Evolutionary conservation across 1,140 invertebrate species (phyloP).

Genomic region (Lineus longissimus): DNA sequence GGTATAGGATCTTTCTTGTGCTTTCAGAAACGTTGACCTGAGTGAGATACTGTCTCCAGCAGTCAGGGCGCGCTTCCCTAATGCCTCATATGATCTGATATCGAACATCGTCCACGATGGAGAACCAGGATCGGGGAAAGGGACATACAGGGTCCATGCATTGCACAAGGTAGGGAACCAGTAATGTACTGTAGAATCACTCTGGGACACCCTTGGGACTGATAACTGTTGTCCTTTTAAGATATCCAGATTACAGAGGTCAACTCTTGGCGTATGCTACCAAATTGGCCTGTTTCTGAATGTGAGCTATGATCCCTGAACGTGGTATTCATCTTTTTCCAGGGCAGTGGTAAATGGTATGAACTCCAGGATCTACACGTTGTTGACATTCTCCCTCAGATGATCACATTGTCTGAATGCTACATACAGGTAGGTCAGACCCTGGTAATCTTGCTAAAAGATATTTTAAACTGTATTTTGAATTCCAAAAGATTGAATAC

Average conservation of each 20-base stretch:
- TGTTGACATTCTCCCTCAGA: conserved; percentile 95
- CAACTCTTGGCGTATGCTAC: too few species aligned
- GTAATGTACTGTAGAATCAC: conserved; percentile 6
- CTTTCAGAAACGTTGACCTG: conserved; percentile 74
- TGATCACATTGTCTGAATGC: conserved; percentile 98
- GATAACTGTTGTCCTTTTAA: neutral
- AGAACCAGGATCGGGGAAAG: conserved; percentile 78
- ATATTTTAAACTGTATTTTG: too few species aligned
- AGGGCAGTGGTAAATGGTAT: conserved; percentile 75
- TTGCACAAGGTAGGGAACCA: conserved; percentile 78
- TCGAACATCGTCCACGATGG: conserved; percentile 99
- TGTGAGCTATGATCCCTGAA: too few species aligned
- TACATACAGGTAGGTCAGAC: conserved; percentile 77
- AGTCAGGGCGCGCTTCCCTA: conserved; percentile 65
- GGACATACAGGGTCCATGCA: conserved; percentile 91
- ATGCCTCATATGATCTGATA: conserved; percentile 90
- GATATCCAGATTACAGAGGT: too few species aligned
- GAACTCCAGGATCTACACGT: conserved; percentile 99
- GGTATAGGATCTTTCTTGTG: conserved; percentile 6
- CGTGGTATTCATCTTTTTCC: conserved; percentile 25
- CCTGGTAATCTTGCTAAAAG: too few species aligned
- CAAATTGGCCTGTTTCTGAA: too few species aligned
- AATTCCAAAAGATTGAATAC: too few species aligned
- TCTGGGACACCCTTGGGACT: too few species aligned
- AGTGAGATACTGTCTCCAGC: conserved; percentile 88